Conservation (phyloP, 2,797 vertebrate species). For the Amphiprion clarkii region DNA sequence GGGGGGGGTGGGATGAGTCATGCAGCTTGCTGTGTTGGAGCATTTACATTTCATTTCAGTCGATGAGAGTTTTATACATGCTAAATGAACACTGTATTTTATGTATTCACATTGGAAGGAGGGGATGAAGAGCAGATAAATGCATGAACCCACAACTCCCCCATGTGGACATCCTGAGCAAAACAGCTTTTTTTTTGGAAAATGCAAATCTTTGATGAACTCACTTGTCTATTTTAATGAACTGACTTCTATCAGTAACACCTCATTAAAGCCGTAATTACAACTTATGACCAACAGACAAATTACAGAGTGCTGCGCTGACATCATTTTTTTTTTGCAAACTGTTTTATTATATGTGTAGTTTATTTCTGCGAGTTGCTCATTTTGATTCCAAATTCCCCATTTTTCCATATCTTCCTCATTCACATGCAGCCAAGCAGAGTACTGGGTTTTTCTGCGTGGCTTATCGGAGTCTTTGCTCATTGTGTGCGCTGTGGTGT, state of each 20-base stretch:
- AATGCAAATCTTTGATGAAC: too few species aligned
- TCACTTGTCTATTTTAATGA: background rate
- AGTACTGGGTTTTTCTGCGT: conserved; percentile 7
- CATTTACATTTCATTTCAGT: conserved; percentile 71
- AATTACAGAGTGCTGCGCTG: background rate
- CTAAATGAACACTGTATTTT: conserved; percentile 57
- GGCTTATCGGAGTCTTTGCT: conserved; percentile 29
- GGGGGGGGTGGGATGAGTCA: conserved; percentile 54
- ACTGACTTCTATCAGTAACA: background rate
- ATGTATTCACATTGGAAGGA: conserved; percentile 39
- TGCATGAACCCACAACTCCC: conserved; percentile 70
- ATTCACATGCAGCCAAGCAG: conserved; percentile 30
- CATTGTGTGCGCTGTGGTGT: conserved; percentile 6
- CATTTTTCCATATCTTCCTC: conserved; percentile 32
- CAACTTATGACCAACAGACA: background rate
- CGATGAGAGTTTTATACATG: conserved; percentile 61
- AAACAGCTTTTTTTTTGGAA: background rate
- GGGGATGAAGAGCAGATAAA: background rate
- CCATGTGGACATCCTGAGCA: conserved; percentile 61
- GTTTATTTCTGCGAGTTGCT: background rate
- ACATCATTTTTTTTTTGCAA: background rate
- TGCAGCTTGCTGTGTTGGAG: conserved; percentile 48
- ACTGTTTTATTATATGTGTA: too few species aligned
- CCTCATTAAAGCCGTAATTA: background rate
- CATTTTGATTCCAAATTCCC: conserved; percentile 5